Percentiles rank a stretch among this genome's conserved stretches.
phyloP scores from a whole-genome alignment of 2,888 invertebrate species.

The Caradrina clavipalpis region DNA sequence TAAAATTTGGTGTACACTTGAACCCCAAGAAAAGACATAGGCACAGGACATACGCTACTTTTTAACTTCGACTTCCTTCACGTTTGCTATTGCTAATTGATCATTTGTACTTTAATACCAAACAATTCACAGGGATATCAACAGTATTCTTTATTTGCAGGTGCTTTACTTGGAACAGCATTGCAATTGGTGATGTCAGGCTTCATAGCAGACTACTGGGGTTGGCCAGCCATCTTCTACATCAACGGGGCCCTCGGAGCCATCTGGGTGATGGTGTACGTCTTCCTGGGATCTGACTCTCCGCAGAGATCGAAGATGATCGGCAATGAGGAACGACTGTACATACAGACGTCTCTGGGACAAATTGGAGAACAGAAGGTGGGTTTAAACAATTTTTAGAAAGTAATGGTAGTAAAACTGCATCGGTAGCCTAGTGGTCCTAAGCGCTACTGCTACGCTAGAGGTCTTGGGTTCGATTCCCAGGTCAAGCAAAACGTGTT shows the following conservation, averaged over 20 bases:
- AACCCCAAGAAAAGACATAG: too few relatives aligned
- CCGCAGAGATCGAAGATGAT: constrained; percentile 92
- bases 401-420: too few relatives aligned
- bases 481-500: too few relatives aligned
- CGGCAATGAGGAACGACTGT: constrained; percentile 91
- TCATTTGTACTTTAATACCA: too few relatives aligned
- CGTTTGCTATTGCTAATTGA: too few relatives aligned
- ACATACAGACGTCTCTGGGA: constrained; percentile 91
- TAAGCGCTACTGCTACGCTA: too few relatives aligned
- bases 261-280: constrained; percentile 90
- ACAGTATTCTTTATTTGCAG: constrained; percentile 71
- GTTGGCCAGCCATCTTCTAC: constrained; percentile 94
- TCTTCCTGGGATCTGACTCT: constrained; percentile 92
- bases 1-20: too few relatives aligned
- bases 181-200: constrained; percentile 89
- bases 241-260: constrained; percentile 89
- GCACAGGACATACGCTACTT: too few relatives aligned
- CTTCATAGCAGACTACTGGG: constrained; percentile 82
- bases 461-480: too few relatives aligned
- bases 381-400: background rate
- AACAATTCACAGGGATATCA: background rate
- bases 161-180: constrained; percentile 91
- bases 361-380: constrained; percentile 80
- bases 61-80: too few relatives aligned
- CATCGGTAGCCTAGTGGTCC: too few relatives aligned